phyloP scores from a whole-genome alignment of 2,888 invertebrate species.

The Eupithecia pulchellata region DNA sequence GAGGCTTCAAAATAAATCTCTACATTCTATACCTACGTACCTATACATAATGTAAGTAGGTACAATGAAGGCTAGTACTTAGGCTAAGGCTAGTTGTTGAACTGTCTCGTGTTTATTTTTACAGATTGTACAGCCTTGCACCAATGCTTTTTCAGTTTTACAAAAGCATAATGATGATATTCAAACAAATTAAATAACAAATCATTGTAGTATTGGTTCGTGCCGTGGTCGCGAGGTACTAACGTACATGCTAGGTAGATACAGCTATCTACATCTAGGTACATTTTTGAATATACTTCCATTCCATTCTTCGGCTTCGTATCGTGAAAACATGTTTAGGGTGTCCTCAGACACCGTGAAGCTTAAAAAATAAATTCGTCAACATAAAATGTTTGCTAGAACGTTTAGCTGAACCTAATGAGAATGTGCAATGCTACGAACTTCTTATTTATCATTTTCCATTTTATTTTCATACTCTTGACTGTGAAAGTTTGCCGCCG shows the following conservation, averaged over 20 bases:
- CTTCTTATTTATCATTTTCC: constrained; percentile 79
- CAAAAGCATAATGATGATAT: constrained; percentile 49
- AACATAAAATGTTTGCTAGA: constrained; percentile 74
- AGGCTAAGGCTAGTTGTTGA: constrained; percentile 10
- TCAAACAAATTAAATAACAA: constrained; percentile 47
- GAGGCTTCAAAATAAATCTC: too few species aligned
- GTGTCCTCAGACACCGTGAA: neutral
- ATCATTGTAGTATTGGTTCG: constrained; percentile 74
- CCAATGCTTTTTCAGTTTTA: constrained; percentile 70
- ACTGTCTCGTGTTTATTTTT: constrained; percentile 18
- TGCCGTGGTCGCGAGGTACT: constrained; percentile 84
- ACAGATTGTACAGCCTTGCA: constrained; percentile 63
- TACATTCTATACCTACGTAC: too few species aligned
- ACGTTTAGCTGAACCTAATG: constrained; percentile 76
- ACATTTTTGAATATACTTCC: constrained; percentile 74
- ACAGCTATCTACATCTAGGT: constrained; percentile 68
- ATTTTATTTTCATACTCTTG: constrained; percentile 79
- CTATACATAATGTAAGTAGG: too few species aligned
- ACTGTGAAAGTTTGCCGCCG: constrained; percentile 71
- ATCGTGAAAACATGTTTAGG: neutral
- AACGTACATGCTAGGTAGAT: constrained; percentile 33
- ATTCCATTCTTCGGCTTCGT: neutral
- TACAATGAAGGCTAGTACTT: too few species aligned
- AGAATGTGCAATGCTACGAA: constrained; percentile 84
- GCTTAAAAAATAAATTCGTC: constrained; percentile 44